Percentiles rank a stretch among this genome's conserved stretches.
These are phyloP conservation scores for Axis porcinus DNA, from an alignment of 2,113 vertebrate species.

Conservation along the genomic window DNA sequence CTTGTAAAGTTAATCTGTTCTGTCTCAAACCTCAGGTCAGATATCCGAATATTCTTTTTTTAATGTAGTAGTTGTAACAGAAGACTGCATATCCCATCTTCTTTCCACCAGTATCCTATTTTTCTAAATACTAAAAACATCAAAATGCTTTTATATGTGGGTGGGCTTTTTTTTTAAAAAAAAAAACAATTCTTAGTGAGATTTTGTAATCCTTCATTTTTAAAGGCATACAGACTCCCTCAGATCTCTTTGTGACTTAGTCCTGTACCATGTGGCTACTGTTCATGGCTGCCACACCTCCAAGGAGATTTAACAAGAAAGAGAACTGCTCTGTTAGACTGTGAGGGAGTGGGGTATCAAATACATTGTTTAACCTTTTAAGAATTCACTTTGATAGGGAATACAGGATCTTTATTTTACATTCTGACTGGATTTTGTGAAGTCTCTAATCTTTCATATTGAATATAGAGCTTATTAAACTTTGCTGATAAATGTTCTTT, in stretches of 20 bases:
- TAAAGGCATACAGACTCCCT: neutral
- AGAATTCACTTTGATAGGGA: neutral
- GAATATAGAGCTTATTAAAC: neutral
- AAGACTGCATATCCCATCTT: neutral
- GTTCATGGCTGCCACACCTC: slow-evolving; percentile 27
- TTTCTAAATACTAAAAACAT: slow-evolving; percentile 9
- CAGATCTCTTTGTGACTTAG: slow-evolving; percentile 10
- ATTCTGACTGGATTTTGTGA: slow-evolving; percentile 32
- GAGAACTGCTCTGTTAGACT: neutral
- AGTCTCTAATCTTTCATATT: neutral
- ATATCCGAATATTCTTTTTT: neutral
- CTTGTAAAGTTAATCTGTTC: slow-evolving; percentile 2
- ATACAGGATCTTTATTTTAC: slow-evolving; percentile 43
- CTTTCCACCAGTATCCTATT: neutral
- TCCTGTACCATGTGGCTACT: neutral
- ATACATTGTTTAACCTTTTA: neutral
- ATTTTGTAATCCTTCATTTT: neutral
- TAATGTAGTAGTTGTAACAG: neutral
- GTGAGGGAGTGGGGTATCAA: neutral
- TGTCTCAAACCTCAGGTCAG: neutral
- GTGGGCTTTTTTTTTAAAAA: neutral
- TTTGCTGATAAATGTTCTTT: slow-evolving; percentile 2
- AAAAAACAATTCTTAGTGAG: neutral
- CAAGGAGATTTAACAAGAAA: slow-evolving; percentile 1
- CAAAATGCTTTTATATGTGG: neutral